Conservation (phyloP, 1,140 invertebrate species). For the Colletes latitarsis region DNA sequence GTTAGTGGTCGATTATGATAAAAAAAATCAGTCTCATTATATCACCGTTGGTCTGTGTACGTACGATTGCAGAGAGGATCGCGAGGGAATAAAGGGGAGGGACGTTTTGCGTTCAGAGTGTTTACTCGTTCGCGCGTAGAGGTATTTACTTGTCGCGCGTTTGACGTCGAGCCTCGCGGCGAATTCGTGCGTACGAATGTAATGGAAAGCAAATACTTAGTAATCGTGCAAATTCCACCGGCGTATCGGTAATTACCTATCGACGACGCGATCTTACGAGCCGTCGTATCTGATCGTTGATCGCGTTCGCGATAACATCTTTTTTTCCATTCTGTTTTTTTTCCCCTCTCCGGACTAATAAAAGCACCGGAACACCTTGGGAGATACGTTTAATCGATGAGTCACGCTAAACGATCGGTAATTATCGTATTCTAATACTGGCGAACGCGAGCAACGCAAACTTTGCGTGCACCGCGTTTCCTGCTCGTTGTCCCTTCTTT, state of each 20-base stretch:
- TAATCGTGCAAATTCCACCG: background rate
- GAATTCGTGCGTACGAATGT: background rate
- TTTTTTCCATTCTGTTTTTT: background rate
- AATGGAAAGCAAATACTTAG: background rate
- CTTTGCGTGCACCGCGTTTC: background rate
- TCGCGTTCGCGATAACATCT: background rate
- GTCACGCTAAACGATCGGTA: background rate
- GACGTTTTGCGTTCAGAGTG: background rate
- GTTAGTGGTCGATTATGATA: too few relatives aligned
- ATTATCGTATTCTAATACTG: slow-evolving; percentile 15
- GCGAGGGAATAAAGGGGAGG: too few relatives aligned
- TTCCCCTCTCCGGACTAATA: background rate
- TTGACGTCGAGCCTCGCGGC: background rate
- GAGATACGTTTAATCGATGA: background rate
- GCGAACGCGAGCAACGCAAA: background rate
- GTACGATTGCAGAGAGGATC: too few relatives aligned
- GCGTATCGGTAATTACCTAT: slow-evolving; percentile 20
- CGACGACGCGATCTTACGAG: background rate
- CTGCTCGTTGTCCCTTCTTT: background rate
- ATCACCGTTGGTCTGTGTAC: too few relatives aligned
- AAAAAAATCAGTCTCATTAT: too few relatives aligned
- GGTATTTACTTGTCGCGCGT: slow-evolving; percentile 10
- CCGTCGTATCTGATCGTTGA: background rate
- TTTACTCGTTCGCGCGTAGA: background rate
- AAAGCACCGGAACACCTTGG: background rate